Conservation (phyloP, 92 coral and sea anemone genomes). For the Desmophyllum pertusum region DNA sequence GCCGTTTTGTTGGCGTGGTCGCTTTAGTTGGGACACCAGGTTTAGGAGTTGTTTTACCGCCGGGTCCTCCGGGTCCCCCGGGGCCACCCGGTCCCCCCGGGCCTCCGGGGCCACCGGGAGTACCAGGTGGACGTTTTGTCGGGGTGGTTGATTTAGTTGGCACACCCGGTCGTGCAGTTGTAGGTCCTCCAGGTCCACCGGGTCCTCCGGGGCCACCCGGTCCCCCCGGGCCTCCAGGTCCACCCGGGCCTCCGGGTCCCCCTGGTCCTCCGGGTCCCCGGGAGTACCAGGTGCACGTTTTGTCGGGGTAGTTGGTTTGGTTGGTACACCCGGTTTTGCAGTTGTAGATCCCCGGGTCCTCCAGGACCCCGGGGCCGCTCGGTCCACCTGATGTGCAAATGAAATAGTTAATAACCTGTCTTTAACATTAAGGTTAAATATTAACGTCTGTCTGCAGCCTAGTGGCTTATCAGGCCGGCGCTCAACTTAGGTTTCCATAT, state of each 20-base stretch:
- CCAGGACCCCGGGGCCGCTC: constrained; percentile 84
- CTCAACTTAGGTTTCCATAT: no score
- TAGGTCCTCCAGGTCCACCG: constrained; percentile 83
- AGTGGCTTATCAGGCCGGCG: no score
- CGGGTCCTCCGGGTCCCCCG: constrained; percentile 80
- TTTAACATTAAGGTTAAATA: no score
- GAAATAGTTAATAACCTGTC: no score
- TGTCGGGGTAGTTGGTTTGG: constrained; percentile 35
- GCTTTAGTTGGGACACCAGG: constrained; percentile 73
- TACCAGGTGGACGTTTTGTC: constrained; percentile 54
- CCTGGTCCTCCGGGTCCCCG: constrained; percentile 62
- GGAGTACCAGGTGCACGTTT: constrained; percentile 65
- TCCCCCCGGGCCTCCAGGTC: constrained; percentile 76
- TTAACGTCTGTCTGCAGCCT: no score
- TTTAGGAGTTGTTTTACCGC: no score
- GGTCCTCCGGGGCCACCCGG: constrained; percentile 87
- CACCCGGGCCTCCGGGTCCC: constrained; percentile 33
- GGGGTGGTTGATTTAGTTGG: constrained; percentile 38
- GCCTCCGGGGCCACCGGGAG: constrained; percentile 74
- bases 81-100: constrained; percentile 86
- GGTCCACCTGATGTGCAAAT: constrained; percentile 64
- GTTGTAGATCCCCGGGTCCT: constrained; percentile 77
- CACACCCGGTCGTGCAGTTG: constrained; percentile 58
- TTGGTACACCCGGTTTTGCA: constrained; percentile 53
- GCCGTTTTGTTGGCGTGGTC: constrained; percentile 29